phyloP scores from a whole-genome alignment of 2,888 invertebrate species.

The Seira sanloemensis region DNA sequence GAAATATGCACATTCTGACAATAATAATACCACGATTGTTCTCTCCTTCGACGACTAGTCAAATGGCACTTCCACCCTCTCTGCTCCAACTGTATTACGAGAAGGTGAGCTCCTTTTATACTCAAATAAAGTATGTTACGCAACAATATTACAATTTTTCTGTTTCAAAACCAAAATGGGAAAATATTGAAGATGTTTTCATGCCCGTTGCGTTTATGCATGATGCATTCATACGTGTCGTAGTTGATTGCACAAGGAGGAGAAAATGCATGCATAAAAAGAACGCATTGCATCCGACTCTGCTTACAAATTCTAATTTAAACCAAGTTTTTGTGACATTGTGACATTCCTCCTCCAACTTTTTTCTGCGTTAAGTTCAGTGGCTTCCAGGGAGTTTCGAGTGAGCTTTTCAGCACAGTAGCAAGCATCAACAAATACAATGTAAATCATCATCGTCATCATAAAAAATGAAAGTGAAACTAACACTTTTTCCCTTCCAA shows the following conservation, averaged over 20 bases:
- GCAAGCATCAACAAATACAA: constrained; percentile 33
- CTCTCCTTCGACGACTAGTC: neutral
- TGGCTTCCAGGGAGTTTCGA: neutral
- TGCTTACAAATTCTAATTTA: constrained; percentile 30
- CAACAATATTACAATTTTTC: neutral
- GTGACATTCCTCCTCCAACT: constrained; percentile 32
- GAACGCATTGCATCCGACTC: constrained; percentile 12
- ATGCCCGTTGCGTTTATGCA: neutral
- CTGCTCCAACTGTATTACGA: neutral
- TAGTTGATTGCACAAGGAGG: constrained; percentile 37
- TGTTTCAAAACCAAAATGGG: neutral
- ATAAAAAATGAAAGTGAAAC: constrained; percentile 35
- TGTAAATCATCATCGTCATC: constrained; percentile 60
- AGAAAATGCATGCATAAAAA: constrained; percentile 7
- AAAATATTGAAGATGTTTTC: neutral
- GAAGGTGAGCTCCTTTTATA: neutral
- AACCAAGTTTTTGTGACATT: constrained; percentile 46
- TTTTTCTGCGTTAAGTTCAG: neutral
- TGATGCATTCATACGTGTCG: constrained; percentile 23
- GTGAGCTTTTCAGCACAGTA: neutral
- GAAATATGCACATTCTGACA: neutral
- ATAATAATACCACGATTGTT: constrained; percentile 6
- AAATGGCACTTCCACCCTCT: constrained; percentile 5
- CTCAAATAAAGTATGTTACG: neutral
- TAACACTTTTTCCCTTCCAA: neutral